Evolutionary conservation across 2,113 vertebrate genomes (phyloP), one percentile per base, ranked within the genome.

Genomic region (Seriola aureovittata): DNA sequence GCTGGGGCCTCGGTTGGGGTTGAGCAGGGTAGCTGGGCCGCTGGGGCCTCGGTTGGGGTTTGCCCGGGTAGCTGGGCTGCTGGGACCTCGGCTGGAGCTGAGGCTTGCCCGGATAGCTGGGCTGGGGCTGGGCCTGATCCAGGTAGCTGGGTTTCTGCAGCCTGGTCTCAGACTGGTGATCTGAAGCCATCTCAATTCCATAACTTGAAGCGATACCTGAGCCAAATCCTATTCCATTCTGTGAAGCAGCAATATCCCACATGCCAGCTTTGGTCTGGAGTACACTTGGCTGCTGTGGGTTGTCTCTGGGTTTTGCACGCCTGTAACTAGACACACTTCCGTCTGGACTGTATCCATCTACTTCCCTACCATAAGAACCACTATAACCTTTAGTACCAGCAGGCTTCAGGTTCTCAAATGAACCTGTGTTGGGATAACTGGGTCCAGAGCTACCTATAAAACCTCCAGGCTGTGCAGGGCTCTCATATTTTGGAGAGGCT

Each of bases 311-410:
- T 25, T 78, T 74, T 13, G 9, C 13, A 11, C 65, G 48, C 7
- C 4, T 40, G 74, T 72, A 75, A 65, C 16, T 64, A 16, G 73
- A 34, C 67, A 67, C 63, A 69, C 76, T 64, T 85, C 74, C 36
- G 19, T 29, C 40, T 16, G 19, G 77, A 81, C 62, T 75, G 57
- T 75, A 48, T 16, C 82, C 8, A 65, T 38, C 48, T 75, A 65
- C 9, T 6, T 0, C 21, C 34, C 78, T 21, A 5, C 50, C 4
- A 21, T 64, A 13, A 13, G 32, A 34, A 9, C 60, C 46, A 9
- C 19, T 13, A 1, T 11, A 6, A 25, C 40, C 4, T 42, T 23
- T 21, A 12, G 4, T 21, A 46, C 1, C 21, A 67, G 12, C 5
- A 8, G 68, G 68, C 5, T 67, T 69, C 17, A 12, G 17, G 6